Conservation (phyloP, 2,797 vertebrate genomes). For the Acrossocheilus fasciatus region DNA sequence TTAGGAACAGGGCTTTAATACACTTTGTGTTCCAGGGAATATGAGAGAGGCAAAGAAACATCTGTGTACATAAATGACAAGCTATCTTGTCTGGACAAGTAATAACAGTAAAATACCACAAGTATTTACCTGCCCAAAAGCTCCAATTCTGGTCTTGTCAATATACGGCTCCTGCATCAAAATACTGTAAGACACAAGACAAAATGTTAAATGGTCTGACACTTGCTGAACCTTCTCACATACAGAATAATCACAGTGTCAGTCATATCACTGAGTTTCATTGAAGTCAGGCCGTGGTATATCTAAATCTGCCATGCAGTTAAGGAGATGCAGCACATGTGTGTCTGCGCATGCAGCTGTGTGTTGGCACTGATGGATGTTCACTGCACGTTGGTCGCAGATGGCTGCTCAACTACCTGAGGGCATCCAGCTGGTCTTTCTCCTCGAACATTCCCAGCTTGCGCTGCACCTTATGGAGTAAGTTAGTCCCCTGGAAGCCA, state of each 20-base stretch:
- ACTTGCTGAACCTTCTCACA: not conserved
- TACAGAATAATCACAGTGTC: not conserved
- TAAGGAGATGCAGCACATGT: not conserved
- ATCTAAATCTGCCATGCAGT: not conserved
- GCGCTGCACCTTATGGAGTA: conserved; percentile 89
- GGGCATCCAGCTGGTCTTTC: conserved; percentile 88
- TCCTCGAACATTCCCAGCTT: conserved; percentile 89
- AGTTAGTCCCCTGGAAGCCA: conserved; percentile 93
- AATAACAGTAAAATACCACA: not conserved
- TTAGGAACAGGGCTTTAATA: not conserved
- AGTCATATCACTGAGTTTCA: not conserved
- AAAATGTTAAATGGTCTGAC: not conserved
- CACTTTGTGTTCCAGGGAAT: not conserved
- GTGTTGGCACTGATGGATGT: conserved; percentile 32
- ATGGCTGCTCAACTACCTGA: conserved; percentile 77
- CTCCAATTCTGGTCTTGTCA: conserved; percentile 88
- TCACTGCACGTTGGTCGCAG: conserved; percentile 1
- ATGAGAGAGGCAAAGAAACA: not conserved
- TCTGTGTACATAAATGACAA: not conserved
- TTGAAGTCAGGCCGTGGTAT: not conserved
- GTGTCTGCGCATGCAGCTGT: not conserved
- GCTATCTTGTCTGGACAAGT: not conserved
- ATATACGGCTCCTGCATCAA: conserved; percentile 87
- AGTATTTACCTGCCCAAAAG: conserved; percentile 90
- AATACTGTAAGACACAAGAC: conserved; percentile 65